A percentile compares a stretch with the other conserved stretches of the same genome.
Conservation (phyloP, 2,113 vertebrate species). For the Cynopterus brachyotis region DNA sequence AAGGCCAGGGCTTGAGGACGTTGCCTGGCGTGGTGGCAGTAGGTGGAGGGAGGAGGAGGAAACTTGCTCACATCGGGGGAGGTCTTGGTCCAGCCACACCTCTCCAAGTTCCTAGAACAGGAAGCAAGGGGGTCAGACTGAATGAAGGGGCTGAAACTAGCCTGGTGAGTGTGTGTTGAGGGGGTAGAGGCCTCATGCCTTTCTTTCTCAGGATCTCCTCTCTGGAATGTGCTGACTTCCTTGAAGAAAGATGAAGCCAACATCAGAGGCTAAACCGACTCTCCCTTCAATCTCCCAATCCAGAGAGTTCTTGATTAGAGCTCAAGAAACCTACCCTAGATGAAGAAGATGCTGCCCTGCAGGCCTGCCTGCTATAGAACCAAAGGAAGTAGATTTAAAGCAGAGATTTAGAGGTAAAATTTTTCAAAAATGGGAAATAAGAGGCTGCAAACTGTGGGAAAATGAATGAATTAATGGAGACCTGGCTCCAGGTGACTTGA, state of each 20-base stretch:
- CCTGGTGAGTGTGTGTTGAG: background rate
- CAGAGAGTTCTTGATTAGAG: background rate
- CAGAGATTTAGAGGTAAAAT: background rate
- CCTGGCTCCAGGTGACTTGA: background rate
- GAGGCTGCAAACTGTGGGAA: background rate
- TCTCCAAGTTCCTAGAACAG: constrained; percentile 73
- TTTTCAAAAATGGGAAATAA: constrained; percentile 3
- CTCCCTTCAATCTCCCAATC: background rate
- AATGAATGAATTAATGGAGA: constrained; percentile 30
- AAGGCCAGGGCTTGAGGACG: constrained; percentile 71
- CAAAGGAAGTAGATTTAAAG: constrained; percentile 16
- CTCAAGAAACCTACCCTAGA: background rate
- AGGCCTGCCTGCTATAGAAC: background rate
- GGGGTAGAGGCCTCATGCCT: background rate
- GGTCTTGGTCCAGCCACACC: constrained; percentile 75
- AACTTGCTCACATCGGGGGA: constrained; percentile 73
- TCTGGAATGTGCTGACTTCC: background rate
- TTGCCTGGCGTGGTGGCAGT: constrained; percentile 65
- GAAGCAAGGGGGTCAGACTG: constrained; percentile 54
- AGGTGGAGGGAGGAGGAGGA: constrained; percentile 34
- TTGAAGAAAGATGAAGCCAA: constrained; percentile 34
- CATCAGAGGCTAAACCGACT: background rate
- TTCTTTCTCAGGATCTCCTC: background rate
- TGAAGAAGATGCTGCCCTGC: background rate
- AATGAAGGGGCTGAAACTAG: background rate